Base-by-base conservation (phyloP, 2,888 invertebrate species). In the Glaucopsyche alexis region DNA sequence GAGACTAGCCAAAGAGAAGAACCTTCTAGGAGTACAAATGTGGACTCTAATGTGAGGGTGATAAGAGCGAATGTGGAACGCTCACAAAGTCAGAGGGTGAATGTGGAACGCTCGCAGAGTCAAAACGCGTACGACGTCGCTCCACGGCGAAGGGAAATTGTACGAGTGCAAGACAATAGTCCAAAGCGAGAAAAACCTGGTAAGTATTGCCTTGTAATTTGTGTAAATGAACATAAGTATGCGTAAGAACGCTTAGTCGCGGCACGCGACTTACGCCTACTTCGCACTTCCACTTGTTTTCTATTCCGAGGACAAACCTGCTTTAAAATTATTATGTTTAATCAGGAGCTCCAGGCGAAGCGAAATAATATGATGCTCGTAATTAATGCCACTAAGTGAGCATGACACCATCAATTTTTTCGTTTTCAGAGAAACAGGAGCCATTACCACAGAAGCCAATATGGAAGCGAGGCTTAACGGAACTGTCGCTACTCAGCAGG, bases 401-500 rank as follows among this genome's bases (percentile, higher is more conserved):
- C 29, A 4, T 29, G 29, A 29, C 9, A 47, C 47, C 3, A 5
- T 13, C 29, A 29, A 29, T 3, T 47, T 9, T 55, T 55, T 19
- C 16, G 65, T 13, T 79, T 83, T 16, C 78, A 90, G 90, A 90
- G 4, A 87, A 82, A 72, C 69, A 81, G 0, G 89, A 89, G 50
- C 73, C 77, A 0, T 70, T 47, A 0, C 85, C 82, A 16, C 76
- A 81, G 0, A 92, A 91, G 69, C 91, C 90, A 0, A 89, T 93
- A 47, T 93, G 93, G 91, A 89, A 85, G 78, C 82, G 93, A 0
- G 93, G 93, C 0, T 73, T 93, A 0, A 93, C 93, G 0, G 93
- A 93, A 50, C 73, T 93, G 6, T 92, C 91, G 0, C 73, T 93
- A 0, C 74, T 93, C 29, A 90, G 87, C 0, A 80, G 88, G 19